These are phyloP conservation scores for Beroe ovata DNA, from an alignment of 37 sponge, comb jelly and placozoan genomes.

Conservation along the genomic window DNA sequence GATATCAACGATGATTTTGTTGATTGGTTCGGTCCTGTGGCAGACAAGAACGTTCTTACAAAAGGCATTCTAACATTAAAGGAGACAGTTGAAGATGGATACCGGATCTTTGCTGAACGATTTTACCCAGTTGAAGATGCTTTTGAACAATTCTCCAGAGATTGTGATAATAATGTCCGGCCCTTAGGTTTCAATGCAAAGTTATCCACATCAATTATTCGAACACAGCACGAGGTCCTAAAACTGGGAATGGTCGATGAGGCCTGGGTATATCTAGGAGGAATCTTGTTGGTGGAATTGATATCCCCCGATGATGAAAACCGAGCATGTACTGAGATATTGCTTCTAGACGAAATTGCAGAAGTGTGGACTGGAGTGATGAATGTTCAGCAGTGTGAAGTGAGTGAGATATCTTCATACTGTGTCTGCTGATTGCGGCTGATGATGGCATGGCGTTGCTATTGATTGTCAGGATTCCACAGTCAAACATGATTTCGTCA, in stretches of 20 bases:
- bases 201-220: not conserved
- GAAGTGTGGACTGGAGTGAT: constrained; percentile 31
- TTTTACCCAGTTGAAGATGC: constrained; percentile 34
- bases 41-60: not conserved
- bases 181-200: constrained; percentile 48
- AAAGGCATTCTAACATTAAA: not conserved
- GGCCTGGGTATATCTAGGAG: constrained; percentile 53
- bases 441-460: no score
- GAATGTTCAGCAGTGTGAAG: not conserved
- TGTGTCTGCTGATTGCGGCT: no score
- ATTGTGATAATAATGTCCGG: constrained; percentile 44
- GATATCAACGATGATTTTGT: constrained; percentile 7
- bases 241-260: constrained; percentile 37
- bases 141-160: constrained; percentile 16
- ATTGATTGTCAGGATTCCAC: no score
- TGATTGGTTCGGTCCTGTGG: constrained; percentile 36
- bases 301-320: constrained; percentile 8
- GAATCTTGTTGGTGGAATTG: not conserved
- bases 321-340: constrained; percentile 44
- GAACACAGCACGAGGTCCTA: constrained; percentile 10
- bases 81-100: not conserved
- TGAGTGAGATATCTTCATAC: no score
- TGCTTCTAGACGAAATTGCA: constrained; percentile 22
- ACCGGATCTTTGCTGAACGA: not conserved
- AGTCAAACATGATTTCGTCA: no score